Percentiles rank a stretch among this genome's conserved stretches.
These are phyloP conservation scores for Donacobius atricapilla DNA, from an alignment of 2,113 vertebrate species.

Conservation along the genomic window DNA sequence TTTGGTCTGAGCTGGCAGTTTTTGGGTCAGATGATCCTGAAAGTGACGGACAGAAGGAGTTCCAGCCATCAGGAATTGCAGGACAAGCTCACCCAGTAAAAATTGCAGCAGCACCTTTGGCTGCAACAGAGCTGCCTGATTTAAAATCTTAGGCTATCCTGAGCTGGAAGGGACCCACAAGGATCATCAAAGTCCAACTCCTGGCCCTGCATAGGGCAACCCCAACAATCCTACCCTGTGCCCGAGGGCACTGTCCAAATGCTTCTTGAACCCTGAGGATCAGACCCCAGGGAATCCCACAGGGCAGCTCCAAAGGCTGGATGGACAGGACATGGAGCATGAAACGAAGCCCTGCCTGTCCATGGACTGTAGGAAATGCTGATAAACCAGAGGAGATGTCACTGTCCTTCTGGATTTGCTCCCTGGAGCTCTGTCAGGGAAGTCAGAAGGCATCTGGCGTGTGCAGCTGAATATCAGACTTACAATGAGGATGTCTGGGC, in stretches of 20 bases:
- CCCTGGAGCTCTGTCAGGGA: not conserved
- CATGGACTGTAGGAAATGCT: not conserved
- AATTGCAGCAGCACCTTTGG: not conserved
- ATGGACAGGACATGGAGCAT: not conserved
- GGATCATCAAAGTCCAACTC: not conserved
- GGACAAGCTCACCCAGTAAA: not conserved
- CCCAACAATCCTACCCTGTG: not conserved
- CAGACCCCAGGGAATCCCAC: not conserved
- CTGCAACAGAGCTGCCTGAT: not conserved
- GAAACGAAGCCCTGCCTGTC: not conserved
- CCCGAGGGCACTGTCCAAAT: not conserved
- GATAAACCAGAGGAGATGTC: not conserved
- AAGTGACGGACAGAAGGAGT: not conserved
- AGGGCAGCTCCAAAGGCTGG: not conserved
- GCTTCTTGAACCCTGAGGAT: not conserved
- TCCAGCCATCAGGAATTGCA: not conserved
- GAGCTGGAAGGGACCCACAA: not conserved
- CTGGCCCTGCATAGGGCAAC: not conserved
- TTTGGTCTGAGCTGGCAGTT: not conserved
- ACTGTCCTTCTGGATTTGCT: not conserved
- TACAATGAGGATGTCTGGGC: not conserved
- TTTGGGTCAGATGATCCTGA: not conserved
- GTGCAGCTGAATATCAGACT: not conserved
- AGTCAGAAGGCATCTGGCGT: not conserved
- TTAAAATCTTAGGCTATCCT: not conserved